Evolutionary conservation across 2,888 invertebrate species (phyloP), one percentile per base, ranked within the genome.

Genomic region (Cabera pusaria): DNA sequence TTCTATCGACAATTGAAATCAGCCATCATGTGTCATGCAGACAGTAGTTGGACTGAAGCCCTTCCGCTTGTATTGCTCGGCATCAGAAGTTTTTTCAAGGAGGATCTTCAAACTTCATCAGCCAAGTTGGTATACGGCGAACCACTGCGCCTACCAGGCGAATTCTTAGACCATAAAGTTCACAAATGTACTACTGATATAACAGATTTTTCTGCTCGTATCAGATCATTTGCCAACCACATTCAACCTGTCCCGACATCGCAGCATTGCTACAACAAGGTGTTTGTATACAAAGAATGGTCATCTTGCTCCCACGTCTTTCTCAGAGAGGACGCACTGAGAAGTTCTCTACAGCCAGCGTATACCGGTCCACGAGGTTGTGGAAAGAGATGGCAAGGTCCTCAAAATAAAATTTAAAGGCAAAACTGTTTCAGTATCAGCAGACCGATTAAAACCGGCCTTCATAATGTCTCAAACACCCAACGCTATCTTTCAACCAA

Each of bases 261-360:
- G n/a, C n/a, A n/a, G n/a, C n/a, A n/a, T n/a, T n/a, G n/a, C n/a
- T n/a, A n/a, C n/a, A 12, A 28, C 1, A 36, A 17, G 29, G 29
- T 44, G 0, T 65, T 64, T 19, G 20, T 65, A 0, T 57, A 23
- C 18, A 64, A 64, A 29, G 60, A 61, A 0, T 40, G 64, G 0
- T 20, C 32, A 1, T 51, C 44, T 0, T 9, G 33, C 1, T 27
- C 12, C 6, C 53, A 59, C 16, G 59, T 62, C 0, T 62, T 58
- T 26, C 34, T 63, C 4, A 9, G 27, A 6, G 18, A 27, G 11
- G 27, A 27, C 5, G 27, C 27, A 6, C 2, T 27, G 1, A 9
- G 27, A 10, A 11, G 5, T 6, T 11, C 16, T 6, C 6, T 7
- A 2, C 18, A 24, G n/a, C 27, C 27, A 1, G 18, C 27, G 6